Evolutionary conservation across 2,113 vertebrate species (phyloP).

Genomic region (Phaethornis superciliosus): DNA sequence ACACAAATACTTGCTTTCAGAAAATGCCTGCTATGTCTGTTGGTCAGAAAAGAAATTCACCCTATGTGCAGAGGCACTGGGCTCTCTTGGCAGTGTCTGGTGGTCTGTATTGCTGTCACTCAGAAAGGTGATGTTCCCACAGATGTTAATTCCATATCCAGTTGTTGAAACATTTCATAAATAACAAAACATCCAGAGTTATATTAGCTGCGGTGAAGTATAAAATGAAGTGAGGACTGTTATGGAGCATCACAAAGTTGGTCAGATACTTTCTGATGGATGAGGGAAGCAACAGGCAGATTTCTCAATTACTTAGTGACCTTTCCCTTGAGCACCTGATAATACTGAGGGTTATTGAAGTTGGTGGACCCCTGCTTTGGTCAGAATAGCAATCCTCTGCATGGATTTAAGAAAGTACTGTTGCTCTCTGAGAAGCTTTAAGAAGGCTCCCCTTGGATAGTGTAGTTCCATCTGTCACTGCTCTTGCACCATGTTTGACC

Average conservation of each 20-base stretch:
- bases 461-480: background rate
- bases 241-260: background rate
- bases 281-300: background rate
- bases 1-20: background rate
- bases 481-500: background rate
- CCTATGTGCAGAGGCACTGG: background rate
- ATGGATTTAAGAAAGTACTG: background rate
- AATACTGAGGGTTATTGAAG: background rate
- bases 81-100: background rate
- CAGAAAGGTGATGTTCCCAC: background rate
- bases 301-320: accelerated
- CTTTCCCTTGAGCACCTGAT: background rate
- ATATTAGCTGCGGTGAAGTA: background rate
- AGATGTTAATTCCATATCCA: background rate
- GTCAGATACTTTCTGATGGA: background rate
- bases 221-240: background rate
- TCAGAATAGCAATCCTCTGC: background rate
- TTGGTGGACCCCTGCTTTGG: accelerated
- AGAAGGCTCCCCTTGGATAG: background rate
- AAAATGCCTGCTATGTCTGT: background rate
- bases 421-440: background rate
- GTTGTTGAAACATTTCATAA: background rate
- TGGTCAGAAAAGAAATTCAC: background rate
- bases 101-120: background rate
- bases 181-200: background rate